Percentiles rank a stretch among this genome's conserved stretches.
Conservation (phyloP, 2,113 vertebrate species). For the Cygnus atratus region DNA sequence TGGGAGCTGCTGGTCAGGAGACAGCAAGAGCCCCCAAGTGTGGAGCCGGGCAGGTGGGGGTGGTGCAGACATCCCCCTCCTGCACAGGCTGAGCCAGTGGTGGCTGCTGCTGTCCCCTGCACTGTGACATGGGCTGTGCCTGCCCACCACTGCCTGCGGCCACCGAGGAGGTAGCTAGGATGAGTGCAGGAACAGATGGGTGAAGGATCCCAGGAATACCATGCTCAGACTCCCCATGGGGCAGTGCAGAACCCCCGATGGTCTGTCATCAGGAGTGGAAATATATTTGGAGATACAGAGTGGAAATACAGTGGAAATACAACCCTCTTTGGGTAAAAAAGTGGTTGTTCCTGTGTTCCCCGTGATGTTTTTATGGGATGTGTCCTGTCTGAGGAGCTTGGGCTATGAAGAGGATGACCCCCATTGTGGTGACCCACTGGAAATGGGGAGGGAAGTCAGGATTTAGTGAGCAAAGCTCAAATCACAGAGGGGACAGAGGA, state of each 20-base stretch:
- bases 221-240: accelerated
- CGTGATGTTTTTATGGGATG: background rate
- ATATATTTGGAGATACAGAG: background rate
- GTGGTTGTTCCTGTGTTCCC: background rate
- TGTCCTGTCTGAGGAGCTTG: background rate
- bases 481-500: background rate
- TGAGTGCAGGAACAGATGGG: background rate
- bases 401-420: background rate
- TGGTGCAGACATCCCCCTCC: background rate
- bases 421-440: background rate
- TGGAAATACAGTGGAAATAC: background rate
- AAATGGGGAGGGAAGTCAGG: background rate
- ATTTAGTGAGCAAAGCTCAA: background rate
- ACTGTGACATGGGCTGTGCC: accelerated
- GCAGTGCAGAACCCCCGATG: background rate
- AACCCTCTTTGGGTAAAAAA: background rate
- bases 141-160: background rate
- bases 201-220: background rate
- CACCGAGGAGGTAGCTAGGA: accelerated
- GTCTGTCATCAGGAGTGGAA: background rate
- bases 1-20: background rate
- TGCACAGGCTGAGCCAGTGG: background rate
- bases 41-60: accelerated
- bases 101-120: background rate
- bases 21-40: accelerated